phyloP scores from a whole-genome alignment of 1,140 invertebrate species.

The Bombus fervidus region DNA sequence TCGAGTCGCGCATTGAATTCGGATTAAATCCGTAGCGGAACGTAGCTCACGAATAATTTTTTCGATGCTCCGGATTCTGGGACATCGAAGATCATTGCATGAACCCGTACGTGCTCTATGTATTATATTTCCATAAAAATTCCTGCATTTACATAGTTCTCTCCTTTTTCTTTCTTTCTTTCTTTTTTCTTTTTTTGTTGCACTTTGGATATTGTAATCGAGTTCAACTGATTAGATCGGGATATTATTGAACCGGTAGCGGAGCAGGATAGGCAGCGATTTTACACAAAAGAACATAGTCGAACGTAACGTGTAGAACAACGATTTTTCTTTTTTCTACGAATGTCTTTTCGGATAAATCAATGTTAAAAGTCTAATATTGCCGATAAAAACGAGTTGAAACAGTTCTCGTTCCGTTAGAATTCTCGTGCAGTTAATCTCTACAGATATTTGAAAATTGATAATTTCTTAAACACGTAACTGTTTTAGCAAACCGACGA shows the following conservation, averaged over 20 bases:
- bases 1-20: conserved; percentile 10
- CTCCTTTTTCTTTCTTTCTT: neutral
- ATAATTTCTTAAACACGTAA: too few relatives aligned
- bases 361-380: too few relatives aligned
- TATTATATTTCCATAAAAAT: conserved; percentile 1
- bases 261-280: neutral
- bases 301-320: neutral
- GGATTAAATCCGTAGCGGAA: neutral
- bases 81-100: neutral
- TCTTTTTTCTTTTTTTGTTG: neutral
- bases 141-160: neutral
- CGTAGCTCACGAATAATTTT: neutral
- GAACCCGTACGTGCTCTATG: neutral
- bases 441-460: neutral
- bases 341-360: too few relatives aligned
- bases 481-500: neutral
- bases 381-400: too few relatives aligned
- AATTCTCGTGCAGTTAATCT: neutral
- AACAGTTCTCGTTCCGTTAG: too few relatives aligned
- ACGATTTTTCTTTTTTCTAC: neutral
- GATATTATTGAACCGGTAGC: neutral
- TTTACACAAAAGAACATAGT: neutral
- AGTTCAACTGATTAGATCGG: neutral
- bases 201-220: neutral
- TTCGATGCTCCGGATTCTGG: neutral